Conservation (phyloP, 2,113 vertebrate genomes). For the Dicrurus megarhynchus region DNA sequence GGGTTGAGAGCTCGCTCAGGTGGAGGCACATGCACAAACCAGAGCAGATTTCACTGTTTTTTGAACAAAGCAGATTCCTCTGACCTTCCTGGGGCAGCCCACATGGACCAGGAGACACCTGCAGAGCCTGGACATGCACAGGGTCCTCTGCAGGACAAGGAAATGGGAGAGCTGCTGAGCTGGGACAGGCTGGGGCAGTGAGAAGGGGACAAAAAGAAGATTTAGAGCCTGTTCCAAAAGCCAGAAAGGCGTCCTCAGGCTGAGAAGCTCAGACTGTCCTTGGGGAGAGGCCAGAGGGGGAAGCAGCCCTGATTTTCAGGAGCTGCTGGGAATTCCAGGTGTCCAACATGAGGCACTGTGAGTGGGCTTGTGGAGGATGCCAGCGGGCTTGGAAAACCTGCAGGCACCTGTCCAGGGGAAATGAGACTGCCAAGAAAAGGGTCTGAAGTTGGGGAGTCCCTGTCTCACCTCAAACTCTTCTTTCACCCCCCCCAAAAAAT, state of each 20-base stretch:
- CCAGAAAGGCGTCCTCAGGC: background rate
- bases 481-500: background rate
- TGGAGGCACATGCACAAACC: fast-evolving
- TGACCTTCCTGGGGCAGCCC: background rate
- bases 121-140: background rate
- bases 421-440: background rate
- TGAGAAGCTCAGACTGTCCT: background rate
- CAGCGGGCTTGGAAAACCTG: background rate
- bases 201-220: background rate
- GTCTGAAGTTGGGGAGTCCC: background rate
- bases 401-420: background rate
- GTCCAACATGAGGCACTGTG: background rate
- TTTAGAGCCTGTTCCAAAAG: background rate
- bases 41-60: background rate
- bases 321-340: background rate
- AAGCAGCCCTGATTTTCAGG: background rate
- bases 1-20: background rate
- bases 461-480: background rate
- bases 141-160: background rate
- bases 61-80: background rate
- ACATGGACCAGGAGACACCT: fast-evolving
- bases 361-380: background rate
- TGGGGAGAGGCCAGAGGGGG: background rate
- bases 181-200: background rate
- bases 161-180: background rate